Conservation (phyloP, 2,888 invertebrate species). For the Pilophorus perplexus region DNA sequence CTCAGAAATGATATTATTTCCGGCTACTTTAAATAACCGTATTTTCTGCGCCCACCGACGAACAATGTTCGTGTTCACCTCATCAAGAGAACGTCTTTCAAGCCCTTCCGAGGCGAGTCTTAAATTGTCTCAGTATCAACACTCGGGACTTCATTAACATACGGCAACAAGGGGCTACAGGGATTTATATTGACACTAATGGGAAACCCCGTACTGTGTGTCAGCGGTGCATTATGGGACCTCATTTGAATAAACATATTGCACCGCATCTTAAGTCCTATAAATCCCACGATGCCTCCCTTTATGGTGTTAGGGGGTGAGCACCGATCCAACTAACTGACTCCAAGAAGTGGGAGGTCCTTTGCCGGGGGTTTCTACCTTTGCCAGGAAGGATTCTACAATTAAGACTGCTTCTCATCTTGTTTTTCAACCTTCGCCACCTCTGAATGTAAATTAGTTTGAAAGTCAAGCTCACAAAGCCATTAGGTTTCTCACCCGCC, state of each 20-base stretch:
- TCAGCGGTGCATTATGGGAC: conserved; percentile 40
- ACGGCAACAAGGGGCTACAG: conserved; percentile 30
- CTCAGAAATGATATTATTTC: conserved; percentile 32
- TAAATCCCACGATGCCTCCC: conserved; percentile 21
- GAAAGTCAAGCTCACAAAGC: conserved; percentile 38
- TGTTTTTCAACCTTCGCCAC: conserved; percentile 35
- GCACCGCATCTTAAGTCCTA: conserved; percentile 37
- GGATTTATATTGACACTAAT: conserved; percentile 43
- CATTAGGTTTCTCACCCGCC: conserved; percentile 34
- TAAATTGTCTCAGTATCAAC: conserved; percentile 41
- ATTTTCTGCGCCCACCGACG: conserved; percentile 29
- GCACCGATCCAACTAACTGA: conserved; percentile 7
- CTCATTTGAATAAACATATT: conserved; percentile 44
- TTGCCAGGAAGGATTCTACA: conserved; percentile 22
- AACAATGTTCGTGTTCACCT: conserved; percentile 37
- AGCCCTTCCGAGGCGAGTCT: conserved; percentile 1
- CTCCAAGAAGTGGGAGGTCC: conserved; percentile 34
- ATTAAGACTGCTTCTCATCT: conserved; percentile 39
- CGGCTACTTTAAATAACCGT: conserved; percentile 30
- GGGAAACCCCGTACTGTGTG: conserved; percentile 38
- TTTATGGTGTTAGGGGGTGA: too few species aligned
- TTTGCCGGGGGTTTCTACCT: conserved; percentile 24
- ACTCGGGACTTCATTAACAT: conserved; percentile 40
- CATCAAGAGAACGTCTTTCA: conserved; percentile 35
- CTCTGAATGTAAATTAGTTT: conserved; percentile 39